Base-by-base conservation (phyloP, 2,888 invertebrate species). In the Polyommatus icarus region DNA sequence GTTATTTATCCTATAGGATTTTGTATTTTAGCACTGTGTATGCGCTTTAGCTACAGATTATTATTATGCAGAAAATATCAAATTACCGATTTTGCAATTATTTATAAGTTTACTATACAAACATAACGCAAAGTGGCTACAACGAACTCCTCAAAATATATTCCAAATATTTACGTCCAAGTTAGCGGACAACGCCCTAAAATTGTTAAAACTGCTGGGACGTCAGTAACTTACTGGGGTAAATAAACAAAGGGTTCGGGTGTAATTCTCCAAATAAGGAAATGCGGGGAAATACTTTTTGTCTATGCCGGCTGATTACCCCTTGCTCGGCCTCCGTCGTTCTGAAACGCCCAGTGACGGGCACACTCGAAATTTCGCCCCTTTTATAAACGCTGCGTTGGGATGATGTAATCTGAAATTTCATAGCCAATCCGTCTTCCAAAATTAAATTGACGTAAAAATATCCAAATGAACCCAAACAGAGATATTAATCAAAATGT, bases 181-280 rank as follows among this genome's bases (percentile, higher is more conserved):
- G 18, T 29, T 54, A 32, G 54, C 0, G 46, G 75, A 29, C 54
- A 29, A 20, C 29, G 54, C 15, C 5, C 75, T n/a, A 4, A 29
- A 75, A 75, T 75, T 54, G 75, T 36, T 75, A 15, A 67, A 67
- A 67, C 15, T 29, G 24, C 61, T n/a, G 50, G 54, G 54, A 75
- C 73, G 61, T 18, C 61, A 79, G 75, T 76, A 79, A 76, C 20
- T 76, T 67, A 36, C 12, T 20, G 72, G 32, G 72, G 76, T 71
- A 40, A 72, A 75, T 78, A 79, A 84, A 81, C 79, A 82, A 80
- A 81, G 80, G 71, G 78, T 80, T 77, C 57, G 83, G 82, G 83
- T 80, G 82, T 83, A 86, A 86, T 86, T 84, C 86, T 84, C 83
- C 84, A 81, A 85, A 87, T 86, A 86, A 85, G 77, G 84, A 84